Evolutionary conservation across 2,797 vertebrate species (phyloP).

Genomic region (Acanthurus tractus): DNA sequence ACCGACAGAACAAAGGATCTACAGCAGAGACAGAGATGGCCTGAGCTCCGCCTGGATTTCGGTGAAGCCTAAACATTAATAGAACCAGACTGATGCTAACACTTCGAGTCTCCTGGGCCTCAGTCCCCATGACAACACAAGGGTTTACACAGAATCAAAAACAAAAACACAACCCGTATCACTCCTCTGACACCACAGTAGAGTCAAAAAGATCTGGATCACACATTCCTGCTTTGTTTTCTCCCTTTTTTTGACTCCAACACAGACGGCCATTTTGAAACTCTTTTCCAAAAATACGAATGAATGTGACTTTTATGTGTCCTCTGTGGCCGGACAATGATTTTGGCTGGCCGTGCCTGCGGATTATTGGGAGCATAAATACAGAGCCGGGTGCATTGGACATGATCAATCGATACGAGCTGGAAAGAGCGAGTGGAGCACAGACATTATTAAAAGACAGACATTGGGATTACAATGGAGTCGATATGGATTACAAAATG

Average conservation of each 20-base stretch:
- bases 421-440: conserved; percentile 52
- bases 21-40: conserved; percentile 27
- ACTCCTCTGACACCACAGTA: conserved; percentile 13
- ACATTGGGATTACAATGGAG: conserved; percentile 72
- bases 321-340: conserved; percentile 70
- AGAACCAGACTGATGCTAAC: conserved; percentile 54
- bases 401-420: conserved; percentile 75
- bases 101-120: conserved; percentile 48
- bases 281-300: conserved; percentile 53
- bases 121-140: conserved; percentile 31
- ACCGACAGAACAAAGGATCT: conserved; percentile 51
- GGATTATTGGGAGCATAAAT: conserved; percentile 80
- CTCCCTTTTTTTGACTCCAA: conserved; percentile 43
- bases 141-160: conserved; percentile 64
- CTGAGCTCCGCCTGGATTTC: conserved; percentile 55
- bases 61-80: conserved; percentile 62
- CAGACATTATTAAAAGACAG: conserved; percentile 74
- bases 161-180: conserved; percentile 15
- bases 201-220: conserved; percentile 22
- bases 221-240: conserved; percentile 19
- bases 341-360: conserved; percentile 60
- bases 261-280: conserved; percentile 54
- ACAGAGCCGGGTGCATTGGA: conserved; percentile 63
- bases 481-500: conserved; percentile 79
- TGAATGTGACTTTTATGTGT: conserved; percentile 79